Evolutionary conservation across 1,140 invertebrate species (phyloP).

Genomic region (Heliconius melpomene): DNA sequence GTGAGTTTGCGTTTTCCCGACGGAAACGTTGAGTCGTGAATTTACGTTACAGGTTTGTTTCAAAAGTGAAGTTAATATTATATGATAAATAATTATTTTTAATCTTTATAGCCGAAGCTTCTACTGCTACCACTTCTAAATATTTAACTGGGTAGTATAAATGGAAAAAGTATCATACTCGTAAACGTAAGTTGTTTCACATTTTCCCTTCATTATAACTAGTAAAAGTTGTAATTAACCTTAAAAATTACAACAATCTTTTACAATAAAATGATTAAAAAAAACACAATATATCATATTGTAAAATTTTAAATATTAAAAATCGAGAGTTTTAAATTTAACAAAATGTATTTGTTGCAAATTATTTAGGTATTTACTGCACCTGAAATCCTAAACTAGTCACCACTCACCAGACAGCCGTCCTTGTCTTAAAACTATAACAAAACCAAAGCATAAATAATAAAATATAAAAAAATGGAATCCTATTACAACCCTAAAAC

Average conservation of each 20-base stretch:
- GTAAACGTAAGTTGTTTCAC: neutral
- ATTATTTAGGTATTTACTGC: too few relatives aligned
- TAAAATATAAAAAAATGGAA: constrained; percentile 28
- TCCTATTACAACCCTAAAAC: constrained; percentile 45
- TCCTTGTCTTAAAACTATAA: neutral
- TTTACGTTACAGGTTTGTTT: neutral
- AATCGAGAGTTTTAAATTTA: too few relatives aligned
- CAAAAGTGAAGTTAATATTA: neutral
- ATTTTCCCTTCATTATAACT: neutral
- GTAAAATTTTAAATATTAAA: too few relatives aligned
- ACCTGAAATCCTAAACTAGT: neutral
- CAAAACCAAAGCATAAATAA: constrained; percentile 16
- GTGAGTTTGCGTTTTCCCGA: constrained; percentile 19
- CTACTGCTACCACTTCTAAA: too few relatives aligned
- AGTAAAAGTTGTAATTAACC: too few relatives aligned
- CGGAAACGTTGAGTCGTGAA: constrained; percentile 14
- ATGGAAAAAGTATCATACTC: neutral
- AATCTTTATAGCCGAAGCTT: neutral
- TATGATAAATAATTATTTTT: neutral
- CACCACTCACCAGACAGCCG: neutral
- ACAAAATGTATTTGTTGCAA: too few relatives aligned
- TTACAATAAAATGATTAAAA: too few relatives aligned
- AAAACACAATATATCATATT: too few relatives aligned
- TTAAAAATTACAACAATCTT: too few relatives aligned
- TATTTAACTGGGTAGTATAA: neutral